phyloP scores from a whole-genome alignment of 2,888 invertebrate genomes.

The Cenopis cana region DNA sequence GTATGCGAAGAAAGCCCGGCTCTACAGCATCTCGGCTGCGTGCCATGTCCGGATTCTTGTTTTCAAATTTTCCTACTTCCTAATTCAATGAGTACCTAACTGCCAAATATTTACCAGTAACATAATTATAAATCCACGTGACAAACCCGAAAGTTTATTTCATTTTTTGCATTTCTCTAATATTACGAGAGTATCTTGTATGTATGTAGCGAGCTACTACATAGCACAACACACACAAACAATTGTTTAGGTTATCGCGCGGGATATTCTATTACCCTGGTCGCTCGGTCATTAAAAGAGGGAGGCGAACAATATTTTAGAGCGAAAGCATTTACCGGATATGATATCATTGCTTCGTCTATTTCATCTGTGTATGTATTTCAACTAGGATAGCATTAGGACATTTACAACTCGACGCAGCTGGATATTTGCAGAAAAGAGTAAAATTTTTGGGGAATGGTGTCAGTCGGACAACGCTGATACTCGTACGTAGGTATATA shows the following conservation, averaged over 20 bases:
- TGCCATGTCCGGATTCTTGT: constrained; percentile 24
- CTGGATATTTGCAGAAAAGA: not conserved
- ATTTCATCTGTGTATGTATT: constrained; percentile 41
- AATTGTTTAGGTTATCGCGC: not conserved
- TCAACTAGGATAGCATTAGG: not conserved
- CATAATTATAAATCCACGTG: not conserved
- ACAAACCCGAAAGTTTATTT: not conserved
- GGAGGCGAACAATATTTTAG: not conserved
- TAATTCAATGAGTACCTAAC: not conserved
- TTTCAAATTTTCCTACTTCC: constrained; percentile 4
- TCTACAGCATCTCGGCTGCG: constrained; percentile 47
- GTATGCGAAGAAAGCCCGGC: constrained; percentile 74
- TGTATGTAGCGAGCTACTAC: not conserved
- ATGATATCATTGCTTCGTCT: constrained; percentile 51
- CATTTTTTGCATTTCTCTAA: not conserved
- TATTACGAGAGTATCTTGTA: not conserved
- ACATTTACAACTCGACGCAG: not conserved
- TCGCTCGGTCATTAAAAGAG: not conserved
- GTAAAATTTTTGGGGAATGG: not conserved
- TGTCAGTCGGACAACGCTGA: not conserved
- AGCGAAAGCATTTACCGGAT: constrained; percentile 49
- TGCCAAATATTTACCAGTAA: not conserved
- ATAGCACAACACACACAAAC: no score
- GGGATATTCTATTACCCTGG: not conserved
- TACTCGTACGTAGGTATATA: no score